Percentiles rank a stretch among this genome's conserved stretches.
phyloP scores from a whole-genome alignment of 1,140 invertebrate species.

The Pseudomyrmex sp. region DNA sequence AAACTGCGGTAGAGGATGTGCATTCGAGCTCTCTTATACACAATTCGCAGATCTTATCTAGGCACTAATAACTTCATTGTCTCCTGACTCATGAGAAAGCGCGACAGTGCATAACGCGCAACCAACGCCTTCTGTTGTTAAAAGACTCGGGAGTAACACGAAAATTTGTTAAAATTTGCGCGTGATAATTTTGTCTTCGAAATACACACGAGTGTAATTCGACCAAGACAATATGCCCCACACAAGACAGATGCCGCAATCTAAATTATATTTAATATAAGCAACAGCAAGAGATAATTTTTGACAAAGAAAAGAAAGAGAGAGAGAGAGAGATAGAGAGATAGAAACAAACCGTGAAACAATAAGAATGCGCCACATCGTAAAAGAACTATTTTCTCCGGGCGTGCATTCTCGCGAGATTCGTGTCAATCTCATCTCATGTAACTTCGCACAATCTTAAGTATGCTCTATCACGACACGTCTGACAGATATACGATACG shows the following conservation, averaged over 20 bases:
- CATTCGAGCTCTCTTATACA: background rate
- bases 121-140: background rate
- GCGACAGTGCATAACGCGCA: background rate
- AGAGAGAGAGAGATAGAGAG: too few species aligned
- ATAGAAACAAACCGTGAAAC: background rate
- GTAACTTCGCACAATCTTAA: conserved; percentile 6
- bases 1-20: background rate
- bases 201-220: background rate
- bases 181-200: background rate
- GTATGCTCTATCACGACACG: conserved; percentile 40
- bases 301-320: background rate
- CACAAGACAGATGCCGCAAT: too few species aligned
- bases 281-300: too few species aligned
- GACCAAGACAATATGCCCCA: too few species aligned
- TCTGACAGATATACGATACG: conserved; percentile 7
- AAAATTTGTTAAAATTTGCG: background rate
- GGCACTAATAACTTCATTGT: conserved; percentile 11
- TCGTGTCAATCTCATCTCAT: conserved; percentile 1
- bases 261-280: too few species aligned
- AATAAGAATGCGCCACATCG: background rate
- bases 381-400: background rate
- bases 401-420: background rate
- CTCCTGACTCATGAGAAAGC: background rate
- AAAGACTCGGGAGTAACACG: background rate
- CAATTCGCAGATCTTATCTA: background rate